Evolutionary conservation across 2,113 vertebrate species (phyloP).

Genomic region (Bungarus multicinctus): DNA sequence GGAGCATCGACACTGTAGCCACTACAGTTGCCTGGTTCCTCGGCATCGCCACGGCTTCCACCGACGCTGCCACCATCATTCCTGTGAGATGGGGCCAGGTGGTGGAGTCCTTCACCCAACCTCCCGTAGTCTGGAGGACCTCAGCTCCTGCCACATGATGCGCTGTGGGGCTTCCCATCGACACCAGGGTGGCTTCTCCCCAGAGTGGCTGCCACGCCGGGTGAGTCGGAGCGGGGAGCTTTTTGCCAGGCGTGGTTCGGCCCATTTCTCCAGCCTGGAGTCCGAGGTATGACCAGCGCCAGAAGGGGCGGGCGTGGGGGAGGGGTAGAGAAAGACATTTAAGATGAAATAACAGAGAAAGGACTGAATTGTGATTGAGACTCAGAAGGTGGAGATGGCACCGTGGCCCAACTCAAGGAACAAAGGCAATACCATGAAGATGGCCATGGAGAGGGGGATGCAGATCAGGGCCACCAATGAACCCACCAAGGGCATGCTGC

Average conservation of each 20-base stretch:
- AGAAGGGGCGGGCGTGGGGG: constrained; percentile 7
- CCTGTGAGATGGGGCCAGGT: constrained; percentile 60
- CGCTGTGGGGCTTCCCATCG: constrained; percentile 68
- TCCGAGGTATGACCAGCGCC: constrained; percentile 86
- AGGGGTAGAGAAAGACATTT: constrained; percentile 5
- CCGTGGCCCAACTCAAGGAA: not conserved
- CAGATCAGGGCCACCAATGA: constrained; percentile 10
- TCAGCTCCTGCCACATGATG: constrained; percentile 72
- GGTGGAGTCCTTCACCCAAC: constrained; percentile 78
- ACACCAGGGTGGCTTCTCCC: constrained; percentile 66
- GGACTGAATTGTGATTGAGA: not conserved
- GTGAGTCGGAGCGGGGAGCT: constrained; percentile 76
- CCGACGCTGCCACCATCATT: constrained; percentile 68
- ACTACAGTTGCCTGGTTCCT: constrained; percentile 76
- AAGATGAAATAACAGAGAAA: not conserved
- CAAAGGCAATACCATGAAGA: not conserved
- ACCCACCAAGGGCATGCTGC: constrained; percentile 18
- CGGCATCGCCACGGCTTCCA: constrained; percentile 63
- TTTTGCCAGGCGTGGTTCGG: constrained; percentile 86
- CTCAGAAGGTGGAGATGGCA: constrained; percentile 3
- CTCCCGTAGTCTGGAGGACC: constrained; percentile 88
- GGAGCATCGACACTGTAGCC: constrained; percentile 80
- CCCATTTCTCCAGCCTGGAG: constrained; percentile 92
- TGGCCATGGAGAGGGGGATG: not conserved
- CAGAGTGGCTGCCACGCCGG: constrained; percentile 65